Conservation (phyloP, 2,888 invertebrate genomes). For the Malacosoma neustria region DNA sequence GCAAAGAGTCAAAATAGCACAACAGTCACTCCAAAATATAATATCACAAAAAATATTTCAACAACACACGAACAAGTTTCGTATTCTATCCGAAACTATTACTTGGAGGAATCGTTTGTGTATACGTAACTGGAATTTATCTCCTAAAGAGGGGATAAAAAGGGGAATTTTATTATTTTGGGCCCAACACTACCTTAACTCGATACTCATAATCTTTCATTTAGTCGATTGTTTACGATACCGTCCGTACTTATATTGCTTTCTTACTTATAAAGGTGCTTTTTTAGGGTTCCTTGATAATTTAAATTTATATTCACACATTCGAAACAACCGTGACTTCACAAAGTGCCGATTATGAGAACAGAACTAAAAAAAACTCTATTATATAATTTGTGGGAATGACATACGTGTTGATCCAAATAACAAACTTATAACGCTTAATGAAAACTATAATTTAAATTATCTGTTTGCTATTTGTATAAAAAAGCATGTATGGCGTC, state of each 20-base stretch:
- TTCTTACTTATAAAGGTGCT: conserved; percentile 40
- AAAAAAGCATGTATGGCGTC: too few relatives aligned
- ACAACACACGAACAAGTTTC: neutral
- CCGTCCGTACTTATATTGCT: conserved; percentile 21
- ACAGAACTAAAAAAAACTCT: too few relatives aligned
- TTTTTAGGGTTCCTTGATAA: conserved; percentile 2
- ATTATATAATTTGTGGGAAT: too few relatives aligned
- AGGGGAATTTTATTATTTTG: conserved; percentile 53
- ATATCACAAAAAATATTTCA: neutral
- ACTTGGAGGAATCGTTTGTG: neutral
- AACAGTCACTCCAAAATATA: too few relatives aligned
- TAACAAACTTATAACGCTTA: too few relatives aligned
- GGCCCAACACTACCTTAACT: conserved; percentile 48
- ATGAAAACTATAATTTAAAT: too few relatives aligned
- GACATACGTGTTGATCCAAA: too few relatives aligned
- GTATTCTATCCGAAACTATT: neutral
- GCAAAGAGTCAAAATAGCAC: too few relatives aligned
- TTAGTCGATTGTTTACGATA: conserved; percentile 62
- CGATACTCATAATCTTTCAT: conserved; percentile 73
- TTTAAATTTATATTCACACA: too few relatives aligned
- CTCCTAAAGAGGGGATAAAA: conserved; percentile 40
- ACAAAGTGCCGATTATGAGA: too few relatives aligned
- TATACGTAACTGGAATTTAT: conserved; percentile 43
- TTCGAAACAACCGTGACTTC: too few relatives aligned
- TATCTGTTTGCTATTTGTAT: too few relatives aligned